These are phyloP conservation scores for Felis catus DNA, from an alignment of 2,113 vertebrate species.

Conservation along the genomic window DNA sequence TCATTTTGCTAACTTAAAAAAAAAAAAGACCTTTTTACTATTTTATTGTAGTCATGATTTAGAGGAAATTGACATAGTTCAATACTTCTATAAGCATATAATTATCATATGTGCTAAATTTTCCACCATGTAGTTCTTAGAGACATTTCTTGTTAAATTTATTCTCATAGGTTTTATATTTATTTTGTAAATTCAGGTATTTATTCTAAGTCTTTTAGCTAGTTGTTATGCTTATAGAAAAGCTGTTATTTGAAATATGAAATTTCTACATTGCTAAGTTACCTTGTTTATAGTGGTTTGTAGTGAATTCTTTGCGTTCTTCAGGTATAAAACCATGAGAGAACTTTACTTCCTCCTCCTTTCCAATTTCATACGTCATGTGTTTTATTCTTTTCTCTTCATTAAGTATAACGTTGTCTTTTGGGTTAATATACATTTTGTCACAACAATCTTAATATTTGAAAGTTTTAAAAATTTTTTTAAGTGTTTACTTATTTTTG, in stretches of 20 bases:
- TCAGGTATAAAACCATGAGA: background rate
- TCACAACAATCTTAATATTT: background rate
- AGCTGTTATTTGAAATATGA: background rate
- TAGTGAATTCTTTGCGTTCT: background rate
- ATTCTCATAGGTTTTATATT: background rate
- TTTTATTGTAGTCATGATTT: background rate
- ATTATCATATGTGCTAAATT: background rate
- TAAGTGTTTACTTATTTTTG: background rate
- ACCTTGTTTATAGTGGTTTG: background rate
- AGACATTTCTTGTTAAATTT: background rate
- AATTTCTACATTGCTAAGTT: background rate
- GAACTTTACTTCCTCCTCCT: background rate
- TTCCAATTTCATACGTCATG: background rate
- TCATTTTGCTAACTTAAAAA: background rate
- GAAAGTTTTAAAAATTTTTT: background rate
- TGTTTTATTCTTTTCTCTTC: background rate
- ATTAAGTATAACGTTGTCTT: background rate
- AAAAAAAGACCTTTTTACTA: background rate
- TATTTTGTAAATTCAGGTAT: background rate
- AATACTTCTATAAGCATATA: background rate
- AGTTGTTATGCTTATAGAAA: background rate
- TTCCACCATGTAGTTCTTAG: background rate
- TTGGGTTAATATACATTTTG: background rate
- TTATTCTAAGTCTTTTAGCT: background rate
- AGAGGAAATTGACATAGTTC: background rate